Conservation (phyloP, 23 tunicate species). For the Phallusia fumigata region DNA sequence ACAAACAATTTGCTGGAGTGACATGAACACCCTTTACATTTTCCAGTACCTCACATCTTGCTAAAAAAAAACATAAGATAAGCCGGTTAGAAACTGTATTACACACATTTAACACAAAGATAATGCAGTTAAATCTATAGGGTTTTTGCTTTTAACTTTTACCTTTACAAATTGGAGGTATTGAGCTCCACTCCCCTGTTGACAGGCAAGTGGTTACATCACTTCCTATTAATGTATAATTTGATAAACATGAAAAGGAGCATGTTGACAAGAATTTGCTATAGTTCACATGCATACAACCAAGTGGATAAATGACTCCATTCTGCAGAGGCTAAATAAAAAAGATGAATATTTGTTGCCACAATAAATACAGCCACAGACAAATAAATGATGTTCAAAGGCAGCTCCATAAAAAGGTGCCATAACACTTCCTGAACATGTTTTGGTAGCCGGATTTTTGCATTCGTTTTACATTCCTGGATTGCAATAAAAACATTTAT, state of each 20-base stretch:
- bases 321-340: neutral
- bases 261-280: neutral
- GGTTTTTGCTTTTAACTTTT: neutral
- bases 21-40: slow-evolving; percentile 19
- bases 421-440: too few relatives aligned
- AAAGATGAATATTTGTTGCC: neutral
- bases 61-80: too few relatives aligned
- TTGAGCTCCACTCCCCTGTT: slow-evolving; percentile 64
- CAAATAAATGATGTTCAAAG: too few relatives aligned
- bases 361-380: neutral
- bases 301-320: neutral
- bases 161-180: slow-evolving; percentile 63
- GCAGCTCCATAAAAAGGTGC: too few relatives aligned
- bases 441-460: too few relatives aligned
- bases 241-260: neutral
- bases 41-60: too few relatives aligned
- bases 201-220: slow-evolving; percentile 31
- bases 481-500: neutral
- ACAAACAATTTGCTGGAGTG: slow-evolving; percentile 36
- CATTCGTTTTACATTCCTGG: too few relatives aligned
- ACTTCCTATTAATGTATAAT: slow-evolving; percentile 38
- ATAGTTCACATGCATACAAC: neutral
- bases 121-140: neutral
- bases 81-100: too few relatives aligned
- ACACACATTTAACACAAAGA: neutral